A percentile compares a stretch with the other conserved stretches of the same genome.
These are phyloP conservation scores for Copsychus sechellarum DNA, from an alignment of 2,113 vertebrate species.

Conservation along the genomic window DNA sequence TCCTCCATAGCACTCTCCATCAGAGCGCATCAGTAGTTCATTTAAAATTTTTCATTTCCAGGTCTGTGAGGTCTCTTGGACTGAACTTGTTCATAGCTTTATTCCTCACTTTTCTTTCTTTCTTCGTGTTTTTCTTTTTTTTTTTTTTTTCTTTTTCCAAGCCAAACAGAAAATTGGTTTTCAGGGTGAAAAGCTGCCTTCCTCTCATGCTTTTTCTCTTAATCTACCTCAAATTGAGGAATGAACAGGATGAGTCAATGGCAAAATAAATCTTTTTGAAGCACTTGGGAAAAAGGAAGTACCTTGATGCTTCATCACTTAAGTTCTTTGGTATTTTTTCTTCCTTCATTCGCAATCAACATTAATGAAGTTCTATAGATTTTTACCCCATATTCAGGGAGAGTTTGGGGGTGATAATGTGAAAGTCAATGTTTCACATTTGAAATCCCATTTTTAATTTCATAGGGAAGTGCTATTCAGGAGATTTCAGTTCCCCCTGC, in stretches of 20 bases:
- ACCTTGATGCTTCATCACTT: background rate
- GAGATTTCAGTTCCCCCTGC: background rate
- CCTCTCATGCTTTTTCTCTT: background rate
- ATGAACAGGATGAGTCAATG: background rate
- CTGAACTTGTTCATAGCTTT: background rate
- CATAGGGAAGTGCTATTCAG: background rate
- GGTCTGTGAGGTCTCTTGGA: background rate
- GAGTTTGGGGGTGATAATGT: background rate
- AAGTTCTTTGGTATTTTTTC: background rate
- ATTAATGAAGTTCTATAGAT: background rate
- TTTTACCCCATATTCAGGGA: background rate
- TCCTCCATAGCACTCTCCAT: background rate
- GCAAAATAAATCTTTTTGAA: background rate
- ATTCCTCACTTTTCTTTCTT: background rate
- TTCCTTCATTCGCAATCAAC: background rate
- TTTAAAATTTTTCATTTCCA: background rate
- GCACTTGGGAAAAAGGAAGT: background rate
- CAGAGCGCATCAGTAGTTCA: background rate
- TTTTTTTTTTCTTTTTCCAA: background rate
- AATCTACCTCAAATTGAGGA: background rate
- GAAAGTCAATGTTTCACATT: background rate
- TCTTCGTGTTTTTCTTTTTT: background rate
- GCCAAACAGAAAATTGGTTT: slow-evolving; percentile 15
- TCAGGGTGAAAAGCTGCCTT: slow-evolving; percentile 7
- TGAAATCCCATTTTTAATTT: background rate